Conservation (phyloP, 2,113 vertebrate species). For the Leptodactylus fuscus region DNA sequence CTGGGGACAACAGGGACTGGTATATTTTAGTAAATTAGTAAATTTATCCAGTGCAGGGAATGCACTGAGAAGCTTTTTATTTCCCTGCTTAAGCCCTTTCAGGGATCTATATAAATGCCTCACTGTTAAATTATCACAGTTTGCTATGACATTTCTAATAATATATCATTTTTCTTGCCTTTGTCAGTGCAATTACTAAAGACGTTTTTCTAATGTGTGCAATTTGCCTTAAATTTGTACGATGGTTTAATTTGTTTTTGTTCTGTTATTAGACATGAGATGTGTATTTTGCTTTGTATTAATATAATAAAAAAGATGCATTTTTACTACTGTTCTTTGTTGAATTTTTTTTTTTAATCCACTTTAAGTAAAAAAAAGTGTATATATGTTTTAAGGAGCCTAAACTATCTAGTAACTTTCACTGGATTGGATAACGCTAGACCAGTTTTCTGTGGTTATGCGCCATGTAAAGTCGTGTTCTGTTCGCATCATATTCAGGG, state of each 20-base stretch:
- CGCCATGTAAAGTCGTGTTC: too few species aligned
- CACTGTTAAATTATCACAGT: background rate
- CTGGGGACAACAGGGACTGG: too few species aligned
- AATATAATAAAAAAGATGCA: background rate
- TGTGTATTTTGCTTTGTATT: background rate
- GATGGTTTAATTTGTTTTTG: background rate
- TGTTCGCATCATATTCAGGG: too few species aligned
- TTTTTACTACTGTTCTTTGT: background rate
- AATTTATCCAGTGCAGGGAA: too few species aligned
- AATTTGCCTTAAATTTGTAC: background rate
- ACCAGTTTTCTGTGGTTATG: too few species aligned
- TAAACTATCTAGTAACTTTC: too few species aligned
- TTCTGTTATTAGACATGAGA: background rate
- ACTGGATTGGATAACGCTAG: too few species aligned
- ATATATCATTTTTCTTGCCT: background rate
- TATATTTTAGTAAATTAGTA: too few species aligned
- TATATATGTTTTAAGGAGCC: too few species aligned
- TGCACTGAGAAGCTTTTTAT: too few species aligned
- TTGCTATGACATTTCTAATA: background rate
- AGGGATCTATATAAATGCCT: background rate
- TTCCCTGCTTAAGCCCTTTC: too few species aligned
- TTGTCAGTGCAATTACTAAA: background rate
- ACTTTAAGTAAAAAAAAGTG: too few species aligned
- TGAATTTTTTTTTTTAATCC: background rate
- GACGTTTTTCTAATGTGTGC: background rate